Base-by-base conservation (phyloP, 2,797 vertebrate species). In the Bovichtus diacanthus region DNA sequence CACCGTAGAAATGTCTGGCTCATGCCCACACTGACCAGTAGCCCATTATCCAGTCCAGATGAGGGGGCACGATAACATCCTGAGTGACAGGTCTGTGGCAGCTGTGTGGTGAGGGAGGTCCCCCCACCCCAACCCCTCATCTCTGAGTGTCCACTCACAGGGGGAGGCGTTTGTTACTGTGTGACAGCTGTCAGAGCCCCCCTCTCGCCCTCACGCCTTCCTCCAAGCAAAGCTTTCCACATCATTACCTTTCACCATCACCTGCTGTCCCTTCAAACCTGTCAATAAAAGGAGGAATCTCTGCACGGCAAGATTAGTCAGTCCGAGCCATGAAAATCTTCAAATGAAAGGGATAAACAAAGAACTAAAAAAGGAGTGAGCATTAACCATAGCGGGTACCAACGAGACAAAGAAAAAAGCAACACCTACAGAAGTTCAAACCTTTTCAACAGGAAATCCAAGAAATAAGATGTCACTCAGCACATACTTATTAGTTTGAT, bases 51-150 rank as follows among this genome's bases (percentile, higher is more conserved):
- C 69, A 55, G 76, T 86, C 84, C 90, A 90, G 88, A 90, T 90
- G 88, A 89, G 83, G 56, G 67, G 58, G 70, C 31, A 51, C 11
- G 79, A 86, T 82, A 89, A 74, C 55, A 44, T 63, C 66, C 58
- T 91, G 88, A 93, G 64, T 93, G 93, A 93, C 91, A 88, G 84
- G 65, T 75, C 61, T 63, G 84, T 70, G 78, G 90, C 92, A 93
- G 93, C 92, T 93, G 90, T 90, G 76, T 66, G 70, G 60, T 89
- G 80, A 81, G 50, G 76, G 73, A 61, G 27, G 29, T 23, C 47
- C 60, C 58, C 13, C 47, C 27, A 18, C 16, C 50, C 67, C 51
- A n/a, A 27, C 64, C 55, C 55, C 56, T 73, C 54, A 6, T 54
- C 85, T 50, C 71, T 16, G 71, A 78, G 74, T 74, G 74, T 76